phyloP scores from a whole-genome alignment of 2,797 vertebrate species.

The Gymnocypris eckloni region DNA sequence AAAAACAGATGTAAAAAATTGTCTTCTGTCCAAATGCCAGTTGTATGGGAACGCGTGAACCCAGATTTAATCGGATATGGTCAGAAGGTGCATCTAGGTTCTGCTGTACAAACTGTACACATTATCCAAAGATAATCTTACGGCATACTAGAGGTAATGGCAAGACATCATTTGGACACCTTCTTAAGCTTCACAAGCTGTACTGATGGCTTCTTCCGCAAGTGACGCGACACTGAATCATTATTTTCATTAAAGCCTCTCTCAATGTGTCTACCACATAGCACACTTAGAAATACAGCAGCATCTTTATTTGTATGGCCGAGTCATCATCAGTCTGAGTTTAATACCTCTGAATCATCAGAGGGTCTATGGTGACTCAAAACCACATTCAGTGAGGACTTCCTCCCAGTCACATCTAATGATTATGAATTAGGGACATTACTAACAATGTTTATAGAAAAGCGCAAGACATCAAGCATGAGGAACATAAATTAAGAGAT shows the following conservation, averaged over 20 bases:
- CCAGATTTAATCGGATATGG: constrained; percentile 33
- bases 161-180: background rate
- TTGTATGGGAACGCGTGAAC: constrained; percentile 6
- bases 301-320: background rate
- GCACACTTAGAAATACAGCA: background rate
- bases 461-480: constrained; percentile 37
- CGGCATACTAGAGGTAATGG: background rate
- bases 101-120: constrained; percentile 17
- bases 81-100: constrained; percentile 16
- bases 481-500: constrained; percentile 41
- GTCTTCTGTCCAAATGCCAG: constrained; percentile 41
- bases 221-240: background rate
- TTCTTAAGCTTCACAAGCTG: constrained; percentile 6
- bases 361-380: constrained; percentile 18
- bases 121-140: constrained; percentile 24
- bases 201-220: background rate
- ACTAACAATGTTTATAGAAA: background rate
- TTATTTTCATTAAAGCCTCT: background rate
- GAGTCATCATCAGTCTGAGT: constrained; percentile 24
- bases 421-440: background rate
- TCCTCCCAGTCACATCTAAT: constrained; percentile 7
- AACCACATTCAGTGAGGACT: constrained; percentile 41
- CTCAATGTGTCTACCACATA: background rate
- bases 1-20: constrained; percentile 43
- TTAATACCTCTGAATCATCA: constrained; percentile 38